Evolutionary conservation across 2,888 invertebrate genomes (phyloP).

Genomic region (Silvanus unidentatus): DNA sequence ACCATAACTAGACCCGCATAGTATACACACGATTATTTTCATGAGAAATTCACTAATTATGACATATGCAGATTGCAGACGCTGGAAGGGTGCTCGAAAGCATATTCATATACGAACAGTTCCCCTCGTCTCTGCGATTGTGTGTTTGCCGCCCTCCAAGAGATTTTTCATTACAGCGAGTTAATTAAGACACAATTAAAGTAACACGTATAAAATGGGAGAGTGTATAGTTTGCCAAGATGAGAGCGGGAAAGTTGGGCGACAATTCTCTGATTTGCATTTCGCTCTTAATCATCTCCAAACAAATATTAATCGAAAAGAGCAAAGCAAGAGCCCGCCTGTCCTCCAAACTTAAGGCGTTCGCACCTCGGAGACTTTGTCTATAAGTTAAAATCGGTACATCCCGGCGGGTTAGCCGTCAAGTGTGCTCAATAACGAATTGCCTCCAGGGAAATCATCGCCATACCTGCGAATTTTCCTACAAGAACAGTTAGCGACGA

Average conservation of each 20-base stretch:
- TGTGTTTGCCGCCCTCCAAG: too few species aligned
- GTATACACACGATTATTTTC: constrained; percentile 45
- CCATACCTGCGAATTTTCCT: neutral
- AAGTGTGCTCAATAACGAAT: constrained; percentile 31
- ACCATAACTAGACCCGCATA: constrained; percentile 39
- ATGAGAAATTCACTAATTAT: constrained; percentile 45
- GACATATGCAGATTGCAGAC: constrained; percentile 50
- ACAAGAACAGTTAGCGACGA: neutral
- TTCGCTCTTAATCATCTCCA: too few species aligned
- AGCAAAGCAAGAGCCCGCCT: neutral
- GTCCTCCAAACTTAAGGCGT: constrained; percentile 3
- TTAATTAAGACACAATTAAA: too few species aligned
- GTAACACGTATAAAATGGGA: too few species aligned
- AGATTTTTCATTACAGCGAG: too few species aligned
- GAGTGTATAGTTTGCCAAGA: too few species aligned
- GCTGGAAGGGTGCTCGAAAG: constrained; percentile 35
- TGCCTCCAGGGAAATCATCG: constrained; percentile 35
- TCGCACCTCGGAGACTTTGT: constrained; percentile 7
- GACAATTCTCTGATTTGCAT: too few species aligned
- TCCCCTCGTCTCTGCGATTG: too few species aligned
- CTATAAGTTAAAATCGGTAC: constrained; percentile 23
- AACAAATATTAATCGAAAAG: too few species aligned
- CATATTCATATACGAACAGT: constrained; percentile 8
- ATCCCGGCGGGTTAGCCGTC: constrained; percentile 24
- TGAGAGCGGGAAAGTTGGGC: too few species aligned